Base-by-base conservation (phyloP, 2,888 invertebrate species). In the Erpobdella octoculata region DNA sequence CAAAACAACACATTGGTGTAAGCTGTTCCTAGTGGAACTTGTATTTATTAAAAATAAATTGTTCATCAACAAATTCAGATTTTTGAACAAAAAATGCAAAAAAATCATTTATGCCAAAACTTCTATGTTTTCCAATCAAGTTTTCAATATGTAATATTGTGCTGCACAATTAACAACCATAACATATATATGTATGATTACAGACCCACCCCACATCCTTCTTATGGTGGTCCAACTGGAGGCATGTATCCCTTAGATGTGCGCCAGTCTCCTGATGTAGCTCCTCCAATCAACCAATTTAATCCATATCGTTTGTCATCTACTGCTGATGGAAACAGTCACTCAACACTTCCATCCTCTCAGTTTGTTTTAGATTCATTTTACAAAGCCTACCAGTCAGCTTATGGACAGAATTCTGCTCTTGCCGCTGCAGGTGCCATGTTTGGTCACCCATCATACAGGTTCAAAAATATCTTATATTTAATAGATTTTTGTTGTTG, bases 371-470 rank as follows among this genome's bases (percentile, higher is more conserved):
- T 66, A n/a, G 72, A 72, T 21, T 72, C 72, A 9, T 35, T 72
- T 1, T 72, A 72, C 46, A 68, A 72, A 58, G 72, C 72, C 18
- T 72, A 72, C 37, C 72, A 72, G 36, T 38, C 67, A 18, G 72
- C 64, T 36, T 72, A 72, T 35, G 21, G 53, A 21, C 53, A 53
- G 53, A 53, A 53, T 28, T 53, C 53, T 53, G 62, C 35, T 31
- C 66, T 65, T 3, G 41, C 64, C 2, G 71, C 37, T 15, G 41
- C 64, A 5, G 71, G 58, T 15, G 71, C 37, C 21, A 62, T 68
- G 15, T 68, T 68, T 48, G 68, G 68, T 8, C 46, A 46, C 31
- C 68, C 46, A 35, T 53, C 68, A 46, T 68, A 48, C 33, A 68
- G 68, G 68, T 68, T 46, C n/a, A n/a, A n/a, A n/a, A n/a, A n/a